phyloP scores from a whole-genome alignment of 1,140 invertebrate species.

The Eumaeus atala region DNA sequence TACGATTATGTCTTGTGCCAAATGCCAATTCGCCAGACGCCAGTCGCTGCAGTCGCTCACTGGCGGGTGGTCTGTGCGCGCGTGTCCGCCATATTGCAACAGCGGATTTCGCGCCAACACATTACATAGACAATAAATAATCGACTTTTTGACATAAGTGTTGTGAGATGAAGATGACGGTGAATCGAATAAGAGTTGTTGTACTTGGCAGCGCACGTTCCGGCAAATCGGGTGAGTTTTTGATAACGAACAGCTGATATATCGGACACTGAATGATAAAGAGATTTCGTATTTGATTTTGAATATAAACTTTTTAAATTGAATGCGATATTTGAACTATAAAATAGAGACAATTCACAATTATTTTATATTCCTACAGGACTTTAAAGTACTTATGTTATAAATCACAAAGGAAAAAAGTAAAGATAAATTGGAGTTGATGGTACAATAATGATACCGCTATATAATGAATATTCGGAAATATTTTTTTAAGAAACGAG shows the following conservation, averaged over 20 bases:
- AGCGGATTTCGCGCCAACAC: constrained; percentile 51
- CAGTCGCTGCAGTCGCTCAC: constrained; percentile 61
- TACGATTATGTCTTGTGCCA: constrained; percentile 30
- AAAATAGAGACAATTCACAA: no score
- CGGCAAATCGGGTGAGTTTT: constrained; percentile 77
- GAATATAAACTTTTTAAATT: no score
- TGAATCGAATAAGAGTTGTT: constrained; percentile 82
- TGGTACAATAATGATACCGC: constrained; percentile 14
- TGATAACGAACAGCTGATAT: constrained; percentile 2
- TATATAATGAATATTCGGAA: constrained; percentile 6
- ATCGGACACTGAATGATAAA: no score
- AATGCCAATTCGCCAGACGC: constrained; percentile 50
- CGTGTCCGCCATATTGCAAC: constrained; percentile 52
- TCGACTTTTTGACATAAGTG: constrained; percentile 41
- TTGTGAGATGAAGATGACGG: constrained; percentile 69
- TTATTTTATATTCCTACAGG: no score
- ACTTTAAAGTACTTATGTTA: no score
- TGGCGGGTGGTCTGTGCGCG: constrained; percentile 63
- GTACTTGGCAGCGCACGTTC: constrained; percentile 80
- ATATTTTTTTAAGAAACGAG: constrained; percentile 1
- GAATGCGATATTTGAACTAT: no score
- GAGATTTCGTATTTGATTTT: no score
- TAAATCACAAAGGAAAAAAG: no score
- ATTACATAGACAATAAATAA: constrained; percentile 31
- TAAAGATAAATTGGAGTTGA: constrained; percentile 9